These are phyloP conservation scores for Chrysemys picta DNA, from an alignment of 2,113 vertebrate genomes.

Conservation along the genomic window DNA sequence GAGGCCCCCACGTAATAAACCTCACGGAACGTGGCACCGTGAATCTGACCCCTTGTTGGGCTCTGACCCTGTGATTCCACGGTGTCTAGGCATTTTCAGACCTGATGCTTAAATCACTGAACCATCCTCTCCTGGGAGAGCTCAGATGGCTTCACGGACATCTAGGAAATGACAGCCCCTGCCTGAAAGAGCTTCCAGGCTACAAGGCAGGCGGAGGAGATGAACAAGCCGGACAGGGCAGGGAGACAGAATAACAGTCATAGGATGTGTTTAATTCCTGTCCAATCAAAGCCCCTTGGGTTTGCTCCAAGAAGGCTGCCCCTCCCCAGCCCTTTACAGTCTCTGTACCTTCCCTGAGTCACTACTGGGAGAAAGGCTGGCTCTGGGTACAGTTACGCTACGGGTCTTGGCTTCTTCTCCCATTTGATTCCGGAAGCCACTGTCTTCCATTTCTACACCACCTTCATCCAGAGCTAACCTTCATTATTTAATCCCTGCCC, in stretches of 20 bases:
- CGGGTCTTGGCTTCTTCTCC: neutral
- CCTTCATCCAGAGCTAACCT: neutral
- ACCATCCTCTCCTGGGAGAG: neutral
- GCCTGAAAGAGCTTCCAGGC: neutral
- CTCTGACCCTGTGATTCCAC: neutral
- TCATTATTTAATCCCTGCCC: neutral
- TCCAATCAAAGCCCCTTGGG: neutral
- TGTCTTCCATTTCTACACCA: neutral
- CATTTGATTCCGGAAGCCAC: neutral
- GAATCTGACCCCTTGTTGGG: neutral
- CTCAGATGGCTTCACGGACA: neutral
- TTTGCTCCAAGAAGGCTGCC: neutral
- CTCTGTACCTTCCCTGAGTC: neutral
- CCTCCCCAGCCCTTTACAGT: neutral
- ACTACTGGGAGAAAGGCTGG: neutral
- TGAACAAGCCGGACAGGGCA: neutral
- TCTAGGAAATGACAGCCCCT: neutral
- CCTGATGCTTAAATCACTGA: neutral
- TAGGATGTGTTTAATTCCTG: neutral
- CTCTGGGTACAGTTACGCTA: neutral
- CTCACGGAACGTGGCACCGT: neutral
- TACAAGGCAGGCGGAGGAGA: neutral
- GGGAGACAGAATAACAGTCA: neutral
- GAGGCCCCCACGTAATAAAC: neutral
- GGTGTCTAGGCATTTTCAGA: neutral